Percentiles rank a stretch among this genome's conserved stretches.
Conservation (phyloP, 2,888 invertebrate genomes). For the Isoperla grammatica region DNA sequence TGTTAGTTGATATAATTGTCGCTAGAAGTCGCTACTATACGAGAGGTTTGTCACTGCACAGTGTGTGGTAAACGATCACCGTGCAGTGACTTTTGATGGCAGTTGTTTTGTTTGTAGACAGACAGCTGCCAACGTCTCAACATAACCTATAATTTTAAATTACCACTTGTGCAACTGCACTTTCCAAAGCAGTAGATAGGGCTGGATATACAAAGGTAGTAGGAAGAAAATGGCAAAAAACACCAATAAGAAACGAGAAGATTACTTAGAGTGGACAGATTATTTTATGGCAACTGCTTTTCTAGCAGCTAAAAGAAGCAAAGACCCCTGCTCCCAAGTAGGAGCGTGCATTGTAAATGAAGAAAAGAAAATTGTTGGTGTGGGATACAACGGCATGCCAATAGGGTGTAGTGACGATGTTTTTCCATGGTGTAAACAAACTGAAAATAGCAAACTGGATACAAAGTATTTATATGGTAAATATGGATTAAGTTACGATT, state of each 20-base stretch:
- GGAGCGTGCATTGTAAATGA: conserved; percentile 91
- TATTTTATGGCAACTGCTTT: conserved; percentile 95
- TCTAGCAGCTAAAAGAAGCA: conserved; percentile 86
- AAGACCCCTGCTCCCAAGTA: conserved; percentile 90
- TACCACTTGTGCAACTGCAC: no score
- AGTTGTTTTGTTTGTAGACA: no score
- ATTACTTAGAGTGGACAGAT: conserved; percentile 82
- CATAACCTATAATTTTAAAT: no score
- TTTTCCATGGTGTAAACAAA: conserved; percentile 68
- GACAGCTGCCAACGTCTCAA: no score
- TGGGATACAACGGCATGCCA: conserved; percentile 98
- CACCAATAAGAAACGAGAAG: conserved; percentile 48
- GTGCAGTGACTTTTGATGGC: no score
- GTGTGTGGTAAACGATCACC: no score
- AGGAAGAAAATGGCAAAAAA: conserved; percentile 10
- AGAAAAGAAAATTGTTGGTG: conserved; percentile 81
- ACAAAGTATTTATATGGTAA: conserved; percentile 84
- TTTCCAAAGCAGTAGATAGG: no score
- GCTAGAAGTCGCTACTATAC: no score
- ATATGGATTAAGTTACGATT: conserved; percentile 27
- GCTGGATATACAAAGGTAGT: no score
- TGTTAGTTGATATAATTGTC: no score
- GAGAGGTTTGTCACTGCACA: no score
- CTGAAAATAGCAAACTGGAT: conserved; percentile 50
- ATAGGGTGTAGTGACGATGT: conserved; percentile 79